Base-by-base conservation (phyloP, 2,797 vertebrate species). In the Mus minutoides region DNA sequence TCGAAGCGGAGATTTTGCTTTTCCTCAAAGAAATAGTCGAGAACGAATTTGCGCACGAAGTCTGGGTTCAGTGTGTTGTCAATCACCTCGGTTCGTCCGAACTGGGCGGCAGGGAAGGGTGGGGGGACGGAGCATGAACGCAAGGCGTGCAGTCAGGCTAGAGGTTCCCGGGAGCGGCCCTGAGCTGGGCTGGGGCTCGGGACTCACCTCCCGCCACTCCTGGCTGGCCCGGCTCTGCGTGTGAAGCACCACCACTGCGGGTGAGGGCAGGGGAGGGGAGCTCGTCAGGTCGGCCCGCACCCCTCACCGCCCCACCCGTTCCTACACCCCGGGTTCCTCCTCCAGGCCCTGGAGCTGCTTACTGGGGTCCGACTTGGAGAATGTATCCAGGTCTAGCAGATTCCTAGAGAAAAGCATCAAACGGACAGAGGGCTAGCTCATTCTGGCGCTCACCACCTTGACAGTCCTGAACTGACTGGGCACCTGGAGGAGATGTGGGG, bases 21-120 rank as follows among this genome's bases (percentile, higher is more conserved):
- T 98, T 99, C 99, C 96, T 99, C 99, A 11, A 99, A 99, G 98
- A 99, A 99, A 98, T 99, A 99, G 98, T 99, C 99, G 62, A 99
- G 98, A 93, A 99, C 99, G 7, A 99, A 99, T 97, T 99, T 99
- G 96, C 99, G 99, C 97, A 99, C 99, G 43, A 99, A 99, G 98
- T 99, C 99, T 0, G 99, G 99, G 97, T 99, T 99, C 94, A 99
- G 98, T 67, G 99, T 99, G 98, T 99, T 99, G 98, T 99, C 99
- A 0, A 99, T 99, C 87, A 99, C 99, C 96, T 99, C 99, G 0
- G 99, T 99, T 95, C 99, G 98, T 91, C 99, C 99, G 29, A 99
- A 99, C 99, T 99, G 97, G 85, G 76, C 17, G 71, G 76, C 84
- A 80, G n/a, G 8, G 69, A 29, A 43, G 40, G 43, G 6, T 13